Conservation (phyloP, 2,797 vertebrate genomes). For the Neomorphus geoffroyi region DNA sequence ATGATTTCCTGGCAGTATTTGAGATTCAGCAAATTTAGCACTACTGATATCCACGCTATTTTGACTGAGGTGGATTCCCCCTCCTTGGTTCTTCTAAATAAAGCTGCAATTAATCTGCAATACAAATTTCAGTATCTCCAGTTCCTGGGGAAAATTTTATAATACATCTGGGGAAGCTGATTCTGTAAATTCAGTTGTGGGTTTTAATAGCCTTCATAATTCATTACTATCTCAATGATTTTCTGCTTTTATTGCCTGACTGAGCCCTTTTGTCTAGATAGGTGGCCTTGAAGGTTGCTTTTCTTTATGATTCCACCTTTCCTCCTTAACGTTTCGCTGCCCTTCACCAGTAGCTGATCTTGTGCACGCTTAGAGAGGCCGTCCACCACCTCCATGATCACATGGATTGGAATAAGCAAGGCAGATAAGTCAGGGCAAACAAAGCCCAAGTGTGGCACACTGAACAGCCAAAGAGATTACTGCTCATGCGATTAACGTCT, state of each 20-base stretch:
- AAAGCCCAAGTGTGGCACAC: slow-evolving; percentile 60
- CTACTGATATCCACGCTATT: not conserved
- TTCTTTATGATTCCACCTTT: slow-evolving; percentile 2
- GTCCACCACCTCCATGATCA: slow-evolving; percentile 35
- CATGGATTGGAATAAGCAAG: slow-evolving; percentile 42
- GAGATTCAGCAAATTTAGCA: slow-evolving; percentile 27
- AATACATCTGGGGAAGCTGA: slow-evolving; percentile 1
- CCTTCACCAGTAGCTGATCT: slow-evolving; percentile 43
- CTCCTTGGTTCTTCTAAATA: not conserved
- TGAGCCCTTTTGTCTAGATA: slow-evolving; percentile 48
- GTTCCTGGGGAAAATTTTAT: slow-evolving; percentile 52
- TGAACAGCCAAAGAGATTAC: slow-evolving; percentile 68
- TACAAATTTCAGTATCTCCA: slow-evolving; percentile 27
- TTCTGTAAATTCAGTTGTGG: slow-evolving; percentile 45
- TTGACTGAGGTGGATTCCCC: not conserved
- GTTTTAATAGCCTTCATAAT: slow-evolving; percentile 59
- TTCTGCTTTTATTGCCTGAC: slow-evolving; percentile 47
- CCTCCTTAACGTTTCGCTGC: slow-evolving; percentile 35
- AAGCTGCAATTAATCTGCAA: slow-evolving; percentile 35
- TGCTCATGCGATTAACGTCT: slow-evolving; percentile 66
- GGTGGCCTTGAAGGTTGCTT: slow-evolving; percentile 39
- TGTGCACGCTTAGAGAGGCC: slow-evolving; percentile 22
- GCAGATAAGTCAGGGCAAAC: slow-evolving; percentile 69
- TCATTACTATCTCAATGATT: slow-evolving; percentile 42
- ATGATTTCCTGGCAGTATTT: slow-evolving; percentile 51